Evolutionary conservation across 2,888 invertebrate species (phyloP).

Genomic region (Caenorhabditis wallacei): DNA sequence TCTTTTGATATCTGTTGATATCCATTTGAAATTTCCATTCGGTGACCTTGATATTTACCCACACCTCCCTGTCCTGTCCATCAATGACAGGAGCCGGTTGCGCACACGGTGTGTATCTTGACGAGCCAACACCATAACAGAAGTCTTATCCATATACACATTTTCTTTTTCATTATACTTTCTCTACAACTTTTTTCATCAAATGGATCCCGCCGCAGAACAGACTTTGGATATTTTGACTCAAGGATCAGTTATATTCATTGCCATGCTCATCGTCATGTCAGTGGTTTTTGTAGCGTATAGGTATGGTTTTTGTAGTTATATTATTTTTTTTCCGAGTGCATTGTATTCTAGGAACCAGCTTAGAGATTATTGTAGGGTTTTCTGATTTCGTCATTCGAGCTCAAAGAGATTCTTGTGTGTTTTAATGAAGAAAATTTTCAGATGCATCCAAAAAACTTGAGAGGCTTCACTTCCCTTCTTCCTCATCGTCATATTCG

Average conservation of each 20-base stretch:
- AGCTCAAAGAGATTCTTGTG: neutral
- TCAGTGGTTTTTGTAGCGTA: slow-evolving; percentile 63
- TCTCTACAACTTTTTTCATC: neutral
- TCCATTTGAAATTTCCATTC: slow-evolving; percentile 33
- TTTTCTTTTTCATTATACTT: slow-evolving; percentile 2
- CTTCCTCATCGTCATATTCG: neutral
- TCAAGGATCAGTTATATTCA: slow-evolving; percentile 67
- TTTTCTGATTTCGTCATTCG: slow-evolving; percentile 7
- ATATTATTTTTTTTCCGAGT: neutral
- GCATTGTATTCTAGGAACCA: neutral
- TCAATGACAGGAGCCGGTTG: slow-evolving; percentile 42
- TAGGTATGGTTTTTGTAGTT: slow-evolving; percentile 53
- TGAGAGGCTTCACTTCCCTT: slow-evolving; percentile 47
- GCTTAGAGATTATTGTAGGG: slow-evolving; percentile 43
- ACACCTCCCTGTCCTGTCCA: slow-evolving; percentile 50
- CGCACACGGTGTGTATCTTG: slow-evolving; percentile 25
- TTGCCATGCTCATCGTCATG: slow-evolving; percentile 61
- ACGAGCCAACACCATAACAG: slow-evolving; percentile 29
- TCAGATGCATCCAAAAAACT: slow-evolving; percentile 67
- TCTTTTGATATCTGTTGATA: slow-evolving; percentile 46
- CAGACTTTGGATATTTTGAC: slow-evolving; percentile 66
- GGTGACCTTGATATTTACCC: slow-evolving; percentile 31
- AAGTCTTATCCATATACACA: slow-evolving; percentile 34
- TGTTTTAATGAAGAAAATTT: slow-evolving; percentile 29
- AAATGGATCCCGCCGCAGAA: slow-evolving; percentile 63